Evolutionary conservation across 2,113 vertebrate genomes (phyloP).

Genomic region (Limanda limanda): DNA sequence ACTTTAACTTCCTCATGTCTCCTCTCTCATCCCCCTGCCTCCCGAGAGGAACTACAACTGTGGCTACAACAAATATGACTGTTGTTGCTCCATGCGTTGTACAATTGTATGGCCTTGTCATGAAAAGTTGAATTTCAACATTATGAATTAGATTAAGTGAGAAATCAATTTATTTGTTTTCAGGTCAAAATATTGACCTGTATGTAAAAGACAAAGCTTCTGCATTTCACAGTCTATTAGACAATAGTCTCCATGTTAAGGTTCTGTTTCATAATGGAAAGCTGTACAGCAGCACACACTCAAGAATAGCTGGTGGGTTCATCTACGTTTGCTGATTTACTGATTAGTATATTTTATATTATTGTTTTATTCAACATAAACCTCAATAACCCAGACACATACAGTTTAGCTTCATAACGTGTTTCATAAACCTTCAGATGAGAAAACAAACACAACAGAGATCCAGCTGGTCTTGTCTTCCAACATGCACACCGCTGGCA

Average conservation of each 20-base stretch:
- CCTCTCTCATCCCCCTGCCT: slow-evolving; percentile 2
- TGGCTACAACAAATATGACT: neutral
- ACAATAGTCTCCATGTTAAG: neutral
- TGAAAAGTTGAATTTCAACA: neutral
- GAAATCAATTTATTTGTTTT: no score
- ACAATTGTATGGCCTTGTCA: neutral
- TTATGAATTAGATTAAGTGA: neutral
- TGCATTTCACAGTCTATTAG: neutral
- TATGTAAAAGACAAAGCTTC: neutral
- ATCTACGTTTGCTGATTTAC: no score
- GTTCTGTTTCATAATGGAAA: neutral
- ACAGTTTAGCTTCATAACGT: neutral
- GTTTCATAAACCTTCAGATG: neutral
- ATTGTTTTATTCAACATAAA: neutral
- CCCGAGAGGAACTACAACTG: neutral
- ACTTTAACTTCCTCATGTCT: slow-evolving; percentile 25
- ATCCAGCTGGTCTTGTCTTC: neutral
- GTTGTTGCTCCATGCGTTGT: neutral
- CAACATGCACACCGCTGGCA: neutral
- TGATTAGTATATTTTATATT: neutral
- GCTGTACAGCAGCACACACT: neutral
- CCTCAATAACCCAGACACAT: neutral
- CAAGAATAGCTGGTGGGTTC: neutral
- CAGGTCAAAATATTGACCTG: neutral
- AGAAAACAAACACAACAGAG: neutral